Conservation (phyloP, 2,797 vertebrate species). For the Loris lydekkerianus region DNA sequence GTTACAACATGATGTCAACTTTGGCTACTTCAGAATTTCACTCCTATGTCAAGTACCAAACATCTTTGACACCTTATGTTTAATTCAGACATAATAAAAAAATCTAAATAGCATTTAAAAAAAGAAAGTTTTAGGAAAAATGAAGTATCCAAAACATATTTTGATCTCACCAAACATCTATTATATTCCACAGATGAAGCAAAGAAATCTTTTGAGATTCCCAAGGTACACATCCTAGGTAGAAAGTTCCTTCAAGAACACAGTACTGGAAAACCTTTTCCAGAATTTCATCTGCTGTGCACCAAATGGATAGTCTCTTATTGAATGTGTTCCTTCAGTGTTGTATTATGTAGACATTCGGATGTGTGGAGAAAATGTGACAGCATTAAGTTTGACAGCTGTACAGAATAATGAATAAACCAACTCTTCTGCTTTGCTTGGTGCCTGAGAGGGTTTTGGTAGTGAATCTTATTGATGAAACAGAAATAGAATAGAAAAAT, state of each 20-base stretch:
- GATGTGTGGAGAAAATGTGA: not conserved
- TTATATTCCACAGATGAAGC: not conserved
- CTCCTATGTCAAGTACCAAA: conserved; percentile 4
- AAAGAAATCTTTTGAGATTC: not conserved
- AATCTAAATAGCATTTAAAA: not conserved
- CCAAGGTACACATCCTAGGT: not conserved
- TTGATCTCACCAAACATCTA: not conserved
- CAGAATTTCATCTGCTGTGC: not conserved
- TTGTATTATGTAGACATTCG: not conserved
- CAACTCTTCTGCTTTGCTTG: not conserved
- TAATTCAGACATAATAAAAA: not conserved
- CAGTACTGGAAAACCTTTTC: not conserved
- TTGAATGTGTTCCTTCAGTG: not conserved
- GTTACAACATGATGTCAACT: not conserved
- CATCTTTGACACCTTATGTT: not conserved
- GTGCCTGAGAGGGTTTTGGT: not conserved
- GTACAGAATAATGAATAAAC: not conserved
- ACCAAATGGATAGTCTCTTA: not conserved
- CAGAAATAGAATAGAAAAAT: not conserved
- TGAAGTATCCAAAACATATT: not conserved
- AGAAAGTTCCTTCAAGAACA: not conserved
- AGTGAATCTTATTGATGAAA: not conserved
- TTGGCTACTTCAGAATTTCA: conserved; percentile 20
- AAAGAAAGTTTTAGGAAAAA: not conserved
- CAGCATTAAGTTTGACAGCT: not conserved